phyloP scores from a whole-genome alignment of 2,113 vertebrate genomes.

The Lophura nycthemera region DNA sequence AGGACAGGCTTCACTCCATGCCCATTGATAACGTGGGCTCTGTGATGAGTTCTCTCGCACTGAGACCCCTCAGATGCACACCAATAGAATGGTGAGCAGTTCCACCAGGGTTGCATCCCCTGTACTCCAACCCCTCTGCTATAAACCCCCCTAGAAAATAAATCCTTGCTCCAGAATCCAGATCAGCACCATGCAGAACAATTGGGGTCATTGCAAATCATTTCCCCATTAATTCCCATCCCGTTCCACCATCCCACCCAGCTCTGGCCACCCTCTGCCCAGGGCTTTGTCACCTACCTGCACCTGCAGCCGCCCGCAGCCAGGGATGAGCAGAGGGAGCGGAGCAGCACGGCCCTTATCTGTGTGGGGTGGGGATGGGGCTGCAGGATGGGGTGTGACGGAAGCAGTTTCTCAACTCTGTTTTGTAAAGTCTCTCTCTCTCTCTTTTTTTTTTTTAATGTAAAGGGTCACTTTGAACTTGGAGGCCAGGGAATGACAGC shows the following conservation, averaged over 20 bases:
- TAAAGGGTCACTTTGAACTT: neutral
- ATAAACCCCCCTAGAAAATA: neutral
- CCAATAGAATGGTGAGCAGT: neutral
- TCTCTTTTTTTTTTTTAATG: neutral
- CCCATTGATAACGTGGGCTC: rapidly evolving
- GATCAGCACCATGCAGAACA: neutral
- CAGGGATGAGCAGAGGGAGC: neutral
- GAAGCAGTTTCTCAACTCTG: conserved; percentile 26
- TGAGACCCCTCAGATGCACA: rapidly evolving
- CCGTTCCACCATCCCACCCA: neutral
- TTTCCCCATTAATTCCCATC: rapidly evolving
- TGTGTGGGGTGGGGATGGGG: conserved; percentile 37
- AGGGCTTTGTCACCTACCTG: neutral
- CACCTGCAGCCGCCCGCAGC: neutral
- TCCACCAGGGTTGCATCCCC: neutral
- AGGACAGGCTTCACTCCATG: neutral
- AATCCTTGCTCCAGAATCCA: neutral
- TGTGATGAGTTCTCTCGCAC: neutral
- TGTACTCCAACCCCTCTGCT: rapidly evolving
- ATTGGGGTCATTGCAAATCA: rapidly evolving
- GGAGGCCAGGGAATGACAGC: neutral
- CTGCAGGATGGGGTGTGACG: conserved; percentile 15
- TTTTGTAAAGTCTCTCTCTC: conserved; percentile 8
- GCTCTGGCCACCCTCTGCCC: neutral
- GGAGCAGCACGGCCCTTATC: conserved; percentile 27